Evolutionary conservation across 2,888 invertebrate genomes (phyloP).

Genomic region (Drosophila heteroneura): DNA sequence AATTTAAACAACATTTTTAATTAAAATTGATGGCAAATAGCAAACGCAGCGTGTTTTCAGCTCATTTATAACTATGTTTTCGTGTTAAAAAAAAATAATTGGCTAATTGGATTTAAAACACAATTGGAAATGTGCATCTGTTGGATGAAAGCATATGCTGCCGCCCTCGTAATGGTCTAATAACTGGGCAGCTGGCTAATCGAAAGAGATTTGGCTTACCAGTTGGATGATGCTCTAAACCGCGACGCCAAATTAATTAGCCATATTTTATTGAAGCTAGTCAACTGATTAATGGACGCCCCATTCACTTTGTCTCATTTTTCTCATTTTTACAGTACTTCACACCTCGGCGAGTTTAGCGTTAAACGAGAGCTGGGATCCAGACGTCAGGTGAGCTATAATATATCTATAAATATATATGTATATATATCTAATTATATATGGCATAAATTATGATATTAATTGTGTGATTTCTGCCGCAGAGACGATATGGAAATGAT

Average conservation of each 20-base stretch:
- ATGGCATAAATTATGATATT: neutral
- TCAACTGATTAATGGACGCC: constrained; percentile 60
- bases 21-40: constrained; percentile 30
- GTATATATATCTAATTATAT: neutral
- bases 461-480: constrained; percentile 1
- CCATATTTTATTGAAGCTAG: constrained; percentile 21
- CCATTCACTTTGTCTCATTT: constrained; percentile 44
- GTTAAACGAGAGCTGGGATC: constrained; percentile 99
- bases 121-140: constrained; percentile 53
- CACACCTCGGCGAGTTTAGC: constrained; percentile 99
- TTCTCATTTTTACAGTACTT: constrained; percentile 89
- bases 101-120: constrained; percentile 67
- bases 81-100: constrained; percentile 53
- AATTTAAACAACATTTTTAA: constrained; percentile 27
- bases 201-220: neutral
- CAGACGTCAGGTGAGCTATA: constrained; percentile 90
- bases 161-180: constrained; percentile 49
- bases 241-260: neutral
- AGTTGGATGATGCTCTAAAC: neutral
- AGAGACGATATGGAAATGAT: constrained; percentile 99
- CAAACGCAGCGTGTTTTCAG: constrained; percentile 38
- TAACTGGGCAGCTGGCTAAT: constrained; percentile 26
- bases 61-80: constrained; percentile 9
- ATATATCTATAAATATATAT: neutral
- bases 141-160: constrained; percentile 6